Evolutionary conservation across 2,113 vertebrate genomes (phyloP), one percentile per base, ranked within the genome.

Genomic region (Aegithalos caudatus): DNA sequence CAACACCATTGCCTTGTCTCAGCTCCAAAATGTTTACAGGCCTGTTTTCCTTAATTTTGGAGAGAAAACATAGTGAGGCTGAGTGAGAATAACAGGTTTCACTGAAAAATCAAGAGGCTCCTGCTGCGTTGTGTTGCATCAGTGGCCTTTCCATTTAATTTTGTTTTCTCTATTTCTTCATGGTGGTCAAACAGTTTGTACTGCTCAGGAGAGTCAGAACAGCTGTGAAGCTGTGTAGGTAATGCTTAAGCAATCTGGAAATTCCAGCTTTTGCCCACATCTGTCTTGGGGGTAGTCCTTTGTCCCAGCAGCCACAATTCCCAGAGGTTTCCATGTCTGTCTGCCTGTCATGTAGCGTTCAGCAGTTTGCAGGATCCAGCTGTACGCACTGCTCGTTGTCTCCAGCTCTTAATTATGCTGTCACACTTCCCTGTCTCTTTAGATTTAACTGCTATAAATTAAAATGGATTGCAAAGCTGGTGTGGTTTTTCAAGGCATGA

Each of bases 361-460:
- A 66, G 79, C 33, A 53, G 31, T 77, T 70, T 5, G 4, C 21
- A 53, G 42, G 35, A 86, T 86, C 47, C 1, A 0, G 33, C 82
- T 90, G 48, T 38, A 25, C 60, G 14, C 0, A 0, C 33, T 66
- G 37, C 42, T 86, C 1, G 0, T 80, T 85, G 29, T 92, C 33
- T 62, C 21, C 44, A 47, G 38, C 33, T 70, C 82, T 83, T 95
- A 90, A 93, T 93, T 92, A 81, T 54, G 50, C 51, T 92, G 60
- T 81, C 91, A 74, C 38, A n/a, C 20, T 56, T 44, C 22, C 4
- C 51, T 48, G 61, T 73, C 86, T 88, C 71, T 86, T 94, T 88
- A 67, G 80, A 78, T 91, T 81, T 92, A 74, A 31, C 38, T 86
- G 76, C 51, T 60, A 2, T 18, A 62, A 78, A 90, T 82, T 81